Conservation (phyloP, 2,888 invertebrate species). For the Drosophila ezoana region DNA sequence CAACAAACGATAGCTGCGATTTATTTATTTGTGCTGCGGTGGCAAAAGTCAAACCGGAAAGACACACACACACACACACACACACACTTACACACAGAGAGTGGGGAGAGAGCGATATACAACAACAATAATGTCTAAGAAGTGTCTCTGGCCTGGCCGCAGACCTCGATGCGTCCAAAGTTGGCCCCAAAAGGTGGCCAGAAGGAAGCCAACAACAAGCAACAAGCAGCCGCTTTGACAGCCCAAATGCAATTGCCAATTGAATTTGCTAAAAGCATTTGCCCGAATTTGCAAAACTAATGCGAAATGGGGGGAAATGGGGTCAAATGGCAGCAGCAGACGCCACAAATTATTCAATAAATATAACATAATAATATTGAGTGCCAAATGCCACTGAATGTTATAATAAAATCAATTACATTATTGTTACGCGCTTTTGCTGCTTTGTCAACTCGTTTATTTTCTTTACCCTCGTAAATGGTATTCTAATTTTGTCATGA, state of each 20-base stretch:
- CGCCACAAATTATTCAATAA: too few relatives aligned
- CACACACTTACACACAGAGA: not conserved
- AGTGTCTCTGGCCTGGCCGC: not conserved
- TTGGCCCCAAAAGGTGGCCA: constrained; percentile 16
- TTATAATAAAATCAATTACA: not conserved
- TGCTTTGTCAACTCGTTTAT: not conserved
- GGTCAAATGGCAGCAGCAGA: too few relatives aligned
- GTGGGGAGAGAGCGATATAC: not conserved
- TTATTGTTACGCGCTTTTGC: not conserved
- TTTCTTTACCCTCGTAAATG: too few relatives aligned
- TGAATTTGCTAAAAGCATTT: constrained; percentile 23
- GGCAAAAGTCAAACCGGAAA: constrained; percentile 54
- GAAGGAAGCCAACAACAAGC: constrained; percentile 24
- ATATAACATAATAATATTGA: too few relatives aligned
- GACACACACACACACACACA: constrained; percentile 16
- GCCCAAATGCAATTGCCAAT: constrained; percentile 24
- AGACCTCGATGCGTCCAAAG: constrained; percentile 14
- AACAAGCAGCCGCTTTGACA: constrained; percentile 1
- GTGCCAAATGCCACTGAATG: not conserved
- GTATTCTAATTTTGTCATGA: too few relatives aligned
- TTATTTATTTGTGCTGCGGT: constrained; percentile 57
- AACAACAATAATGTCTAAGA: constrained; percentile 8
- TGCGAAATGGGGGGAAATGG: not conserved
- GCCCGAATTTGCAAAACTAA: constrained; percentile 2
- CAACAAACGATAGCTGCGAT: constrained; percentile 49